Percentiles rank a stretch among this genome's conserved stretches.
These are phyloP conservation scores for Cephus runcator DNA, from an alignment of 2,888 invertebrate genomes.

Conservation along the genomic window DNA sequence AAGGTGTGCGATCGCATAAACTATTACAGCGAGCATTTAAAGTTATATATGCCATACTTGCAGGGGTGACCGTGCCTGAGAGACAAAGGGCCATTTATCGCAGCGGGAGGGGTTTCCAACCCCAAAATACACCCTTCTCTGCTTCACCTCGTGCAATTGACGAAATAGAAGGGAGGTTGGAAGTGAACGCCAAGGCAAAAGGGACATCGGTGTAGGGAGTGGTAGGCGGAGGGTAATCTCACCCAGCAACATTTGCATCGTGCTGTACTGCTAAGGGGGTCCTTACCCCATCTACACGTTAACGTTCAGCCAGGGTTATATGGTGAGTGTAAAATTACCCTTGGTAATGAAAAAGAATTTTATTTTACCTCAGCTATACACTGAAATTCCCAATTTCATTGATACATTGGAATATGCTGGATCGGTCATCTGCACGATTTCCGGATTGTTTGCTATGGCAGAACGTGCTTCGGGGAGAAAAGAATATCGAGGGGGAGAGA, in stretches of 20 bases:
- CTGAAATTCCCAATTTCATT: neutral
- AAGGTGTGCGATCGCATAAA: neutral
- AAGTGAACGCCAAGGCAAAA: conserved; percentile 8
- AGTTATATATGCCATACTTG: neutral
- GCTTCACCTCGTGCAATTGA: neutral
- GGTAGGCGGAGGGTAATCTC: conserved; percentile 17
- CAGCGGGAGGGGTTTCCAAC: neutral
- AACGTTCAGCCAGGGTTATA: conserved; percentile 12
- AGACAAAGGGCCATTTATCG: conserved; percentile 22
- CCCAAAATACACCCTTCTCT: neutral
- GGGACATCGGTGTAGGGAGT: conserved; percentile 3
- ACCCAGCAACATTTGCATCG: conserved; percentile 17
- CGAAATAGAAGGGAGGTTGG: neutral
- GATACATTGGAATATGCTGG: neutral
- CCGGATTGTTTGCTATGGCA: neutral
- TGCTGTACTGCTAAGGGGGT: conserved; percentile 8
- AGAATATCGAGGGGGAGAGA: neutral
- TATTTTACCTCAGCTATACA: neutral
- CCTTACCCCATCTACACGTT: conserved; percentile 10
- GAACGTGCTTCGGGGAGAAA: neutral
- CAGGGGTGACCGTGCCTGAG: neutral
- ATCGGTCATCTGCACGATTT: no score
- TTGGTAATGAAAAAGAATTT: neutral
- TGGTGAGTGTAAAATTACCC: neutral
- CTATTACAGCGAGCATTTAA: neutral